These are phyloP conservation scores for Pachycephus smyrnensis DNA, from an alignment of 2,888 invertebrate species.

Conservation along the genomic window DNA sequence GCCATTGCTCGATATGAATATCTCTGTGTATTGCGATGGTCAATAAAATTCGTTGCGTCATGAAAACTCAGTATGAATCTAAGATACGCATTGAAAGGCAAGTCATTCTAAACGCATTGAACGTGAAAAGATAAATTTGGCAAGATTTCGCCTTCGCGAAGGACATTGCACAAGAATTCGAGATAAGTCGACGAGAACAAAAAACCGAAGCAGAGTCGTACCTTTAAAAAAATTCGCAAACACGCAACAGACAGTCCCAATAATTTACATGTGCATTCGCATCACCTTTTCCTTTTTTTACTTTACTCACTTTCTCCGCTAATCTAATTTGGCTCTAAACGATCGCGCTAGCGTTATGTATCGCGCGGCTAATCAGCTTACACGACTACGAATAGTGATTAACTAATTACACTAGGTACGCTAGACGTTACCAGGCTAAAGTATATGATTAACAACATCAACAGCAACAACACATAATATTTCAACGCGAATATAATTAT, in stretches of 20 bases:
- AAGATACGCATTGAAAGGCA: neutral
- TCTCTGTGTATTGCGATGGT: neutral
- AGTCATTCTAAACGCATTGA: neutral
- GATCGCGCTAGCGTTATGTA: neutral
- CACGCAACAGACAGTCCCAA: neutral
- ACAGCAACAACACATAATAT: constrained; percentile 66
- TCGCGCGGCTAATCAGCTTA: neutral
- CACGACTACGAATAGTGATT: neutral
- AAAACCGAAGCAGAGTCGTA: neutral
- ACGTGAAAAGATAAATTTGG: neutral
- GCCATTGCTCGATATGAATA: neutral
- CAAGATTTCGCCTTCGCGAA: neutral
- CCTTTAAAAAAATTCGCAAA: neutral
- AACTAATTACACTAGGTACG: constrained; percentile 32
- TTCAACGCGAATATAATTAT: constrained; percentile 50
- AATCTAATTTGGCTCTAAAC: neutral
- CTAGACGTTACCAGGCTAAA: constrained; percentile 31
- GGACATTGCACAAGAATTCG: too few relatives aligned
- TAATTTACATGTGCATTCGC: neutral
- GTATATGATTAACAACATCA: constrained; percentile 64
- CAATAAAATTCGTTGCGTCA: neutral
- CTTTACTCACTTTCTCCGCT: neutral
- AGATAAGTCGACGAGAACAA: too few relatives aligned
- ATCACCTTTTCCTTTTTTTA: neutral
- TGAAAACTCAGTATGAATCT: neutral